Percentiles rank a stretch among this genome's conserved stretches.
Evolutionary conservation across 2,888 invertebrate genomes (phyloP).

Genomic region (Aphidoletes aphidimyza): DNA sequence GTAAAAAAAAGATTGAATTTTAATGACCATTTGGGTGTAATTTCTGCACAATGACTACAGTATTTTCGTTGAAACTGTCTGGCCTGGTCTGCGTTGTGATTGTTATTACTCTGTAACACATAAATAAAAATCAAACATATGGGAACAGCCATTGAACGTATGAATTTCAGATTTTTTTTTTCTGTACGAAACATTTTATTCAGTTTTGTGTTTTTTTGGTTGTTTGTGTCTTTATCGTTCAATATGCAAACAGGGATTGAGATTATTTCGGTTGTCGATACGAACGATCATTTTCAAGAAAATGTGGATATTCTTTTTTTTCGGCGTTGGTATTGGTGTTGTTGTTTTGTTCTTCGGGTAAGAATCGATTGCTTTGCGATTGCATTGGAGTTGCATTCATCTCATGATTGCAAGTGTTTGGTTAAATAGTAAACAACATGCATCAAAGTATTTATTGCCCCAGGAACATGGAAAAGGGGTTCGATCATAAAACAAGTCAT

Average conservation of each 20-base stretch:
- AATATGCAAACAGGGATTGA: background rate
- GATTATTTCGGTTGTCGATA: constrained; percentile 44
- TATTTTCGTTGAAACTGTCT: background rate
- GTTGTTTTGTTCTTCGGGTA: background rate
- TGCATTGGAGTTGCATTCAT: background rate
- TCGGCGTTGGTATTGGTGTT: background rate
- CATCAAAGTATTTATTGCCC: constrained; percentile 25
- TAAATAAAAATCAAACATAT: constrained; percentile 48
- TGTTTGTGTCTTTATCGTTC: too few relatives aligned
- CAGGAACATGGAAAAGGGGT: constrained; percentile 27
- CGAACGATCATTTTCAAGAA: background rate
- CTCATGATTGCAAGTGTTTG: constrained; percentile 45
- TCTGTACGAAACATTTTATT: background rate
- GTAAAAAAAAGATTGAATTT: background rate
- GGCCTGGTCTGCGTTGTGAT: background rate
- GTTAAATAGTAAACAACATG: constrained; percentile 38
- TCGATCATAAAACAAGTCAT: constrained; percentile 31
- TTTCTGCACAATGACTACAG: background rate
- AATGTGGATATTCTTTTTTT: background rate
- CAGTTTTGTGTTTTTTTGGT: background rate
- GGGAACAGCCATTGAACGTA: constrained; percentile 35
- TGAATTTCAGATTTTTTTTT: background rate
- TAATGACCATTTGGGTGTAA: background rate
- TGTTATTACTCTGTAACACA: constrained; percentile 15
- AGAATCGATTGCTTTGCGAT: background rate